Evolutionary conservation across 1,140 invertebrate genomes (phyloP).

Genomic region (Aphis gossypii): DNA sequence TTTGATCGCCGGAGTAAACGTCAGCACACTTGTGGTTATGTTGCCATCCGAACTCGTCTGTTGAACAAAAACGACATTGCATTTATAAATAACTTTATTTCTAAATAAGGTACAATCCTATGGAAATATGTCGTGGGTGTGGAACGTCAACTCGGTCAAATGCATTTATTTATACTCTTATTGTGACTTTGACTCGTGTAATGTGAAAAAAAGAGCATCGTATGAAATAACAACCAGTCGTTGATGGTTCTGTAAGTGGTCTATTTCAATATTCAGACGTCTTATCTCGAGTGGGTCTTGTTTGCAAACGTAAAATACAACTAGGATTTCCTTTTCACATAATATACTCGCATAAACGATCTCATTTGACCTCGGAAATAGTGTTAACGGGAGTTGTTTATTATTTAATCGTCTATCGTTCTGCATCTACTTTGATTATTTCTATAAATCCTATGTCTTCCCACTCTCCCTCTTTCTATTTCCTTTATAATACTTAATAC

Average conservation of each 20-base stretch:
- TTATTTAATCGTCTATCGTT: not conserved
- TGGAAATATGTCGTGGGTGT: too few relatives aligned
- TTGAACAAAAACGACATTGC: constrained; percentile 22
- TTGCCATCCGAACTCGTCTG: constrained; percentile 61
- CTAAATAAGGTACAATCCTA: too few relatives aligned
- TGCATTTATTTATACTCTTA: too few relatives aligned
- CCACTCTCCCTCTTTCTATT: not conserved
- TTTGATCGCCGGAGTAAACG: constrained; percentile 79
- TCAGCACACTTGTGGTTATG: constrained; percentile 78
- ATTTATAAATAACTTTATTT: too few relatives aligned
- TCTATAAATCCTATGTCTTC: too few relatives aligned
- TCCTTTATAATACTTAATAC: too few relatives aligned
- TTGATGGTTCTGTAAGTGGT: not conserved
- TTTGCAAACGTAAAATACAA: not conserved
- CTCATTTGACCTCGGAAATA: not conserved
- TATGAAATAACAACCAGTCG: not conserved
- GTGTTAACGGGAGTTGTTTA: not conserved
- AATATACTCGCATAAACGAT: not conserved
- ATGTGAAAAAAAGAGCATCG: not conserved
- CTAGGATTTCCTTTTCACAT: not conserved
- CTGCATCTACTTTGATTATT: not conserved
- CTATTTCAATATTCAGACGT: not conserved
- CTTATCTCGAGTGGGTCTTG: not conserved
- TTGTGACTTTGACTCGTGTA: not conserved
- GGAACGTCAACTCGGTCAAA: too few relatives aligned